Conservation (phyloP, 2,113 vertebrate genomes). For the Cacatua alba region DNA sequence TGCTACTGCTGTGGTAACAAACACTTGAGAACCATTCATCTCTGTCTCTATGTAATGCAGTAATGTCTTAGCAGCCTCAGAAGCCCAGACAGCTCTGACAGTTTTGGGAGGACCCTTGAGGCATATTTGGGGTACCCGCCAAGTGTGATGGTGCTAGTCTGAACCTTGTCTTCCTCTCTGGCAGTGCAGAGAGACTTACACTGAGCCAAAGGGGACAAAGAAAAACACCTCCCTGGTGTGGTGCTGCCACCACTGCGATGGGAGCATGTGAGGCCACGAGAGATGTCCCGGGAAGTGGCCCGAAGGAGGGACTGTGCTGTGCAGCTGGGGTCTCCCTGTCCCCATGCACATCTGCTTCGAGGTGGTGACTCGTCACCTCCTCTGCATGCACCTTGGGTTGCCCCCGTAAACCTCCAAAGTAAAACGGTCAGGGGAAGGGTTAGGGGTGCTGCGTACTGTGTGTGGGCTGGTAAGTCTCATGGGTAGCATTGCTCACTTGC, state of each 20-base stretch:
- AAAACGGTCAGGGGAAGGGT: rapidly evolving
- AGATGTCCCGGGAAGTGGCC: neutral
- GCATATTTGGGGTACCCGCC: neutral
- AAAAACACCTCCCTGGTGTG: neutral
- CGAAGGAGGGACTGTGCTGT: neutral
- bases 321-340: neutral
- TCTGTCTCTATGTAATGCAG: neutral
- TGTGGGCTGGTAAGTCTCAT: neutral
- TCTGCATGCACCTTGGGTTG: neutral
- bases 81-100: neutral
- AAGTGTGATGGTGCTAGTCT: neutral
- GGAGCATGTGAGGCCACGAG: rapidly evolving
- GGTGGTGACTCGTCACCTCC: neutral
- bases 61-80: neutral
- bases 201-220: neutral
- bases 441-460: rapidly evolving
- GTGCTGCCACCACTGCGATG: rapidly evolving
- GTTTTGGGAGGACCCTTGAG: neutral
- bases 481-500: neutral
- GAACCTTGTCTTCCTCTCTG: neutral
- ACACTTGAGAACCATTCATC: neutral
- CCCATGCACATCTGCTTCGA: neutral
- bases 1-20: neutral
- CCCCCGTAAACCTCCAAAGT: rapidly evolving
- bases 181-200: neutral